Base-by-base conservation (phyloP, 2,888 invertebrate genomes). In the Cerceris rybyensis region DNA sequence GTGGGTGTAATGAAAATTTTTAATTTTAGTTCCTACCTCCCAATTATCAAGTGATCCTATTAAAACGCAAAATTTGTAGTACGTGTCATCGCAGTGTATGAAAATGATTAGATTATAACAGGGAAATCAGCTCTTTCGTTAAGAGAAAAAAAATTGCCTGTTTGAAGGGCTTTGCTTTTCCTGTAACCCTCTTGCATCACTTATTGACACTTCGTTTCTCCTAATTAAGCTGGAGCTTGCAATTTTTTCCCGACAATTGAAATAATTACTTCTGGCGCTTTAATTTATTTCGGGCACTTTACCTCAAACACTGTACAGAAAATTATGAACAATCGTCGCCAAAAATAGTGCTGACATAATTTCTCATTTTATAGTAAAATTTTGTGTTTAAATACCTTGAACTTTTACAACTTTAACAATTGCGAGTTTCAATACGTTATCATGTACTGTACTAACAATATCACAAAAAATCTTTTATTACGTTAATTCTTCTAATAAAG, bases 21-120 rank as follows among this genome's bases (percentile, higher is more conserved):
- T 52, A 16, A 8, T n/a, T 6, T 16, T 50, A 65, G 65, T 63
- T 39, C n/a, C 6, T 2, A 42, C 61, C 64, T 72, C 61, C 66
- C 69, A 73, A 76, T 85, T 70, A 78, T 64, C 78, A 75, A 78
- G 74, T 61, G 71, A 70, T 64, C 70, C 70, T 74, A 81, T 81
- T 78, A 76, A 79, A 76, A 43, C 59, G 77, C 78, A 75, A 68
- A 63, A 66, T 69, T 55, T 49, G 55, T 78, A 79, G 71, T 73
- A 79, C 80, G 71, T 76, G 70, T 83, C 84, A 84, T 84, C 73
- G 72, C 81, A 81, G 77, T 64, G 69, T 65, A 50, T 54, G 63
- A 43, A 14, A 67, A 70, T 64, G 75, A 73, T 68, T 58, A 46
- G 57, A 58, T 61, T 67, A 65, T 59, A 65, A 76, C 57, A 70